Base-by-base conservation (phyloP, 2,113 vertebrate species). In the Gadus macrocephalus region DNA sequence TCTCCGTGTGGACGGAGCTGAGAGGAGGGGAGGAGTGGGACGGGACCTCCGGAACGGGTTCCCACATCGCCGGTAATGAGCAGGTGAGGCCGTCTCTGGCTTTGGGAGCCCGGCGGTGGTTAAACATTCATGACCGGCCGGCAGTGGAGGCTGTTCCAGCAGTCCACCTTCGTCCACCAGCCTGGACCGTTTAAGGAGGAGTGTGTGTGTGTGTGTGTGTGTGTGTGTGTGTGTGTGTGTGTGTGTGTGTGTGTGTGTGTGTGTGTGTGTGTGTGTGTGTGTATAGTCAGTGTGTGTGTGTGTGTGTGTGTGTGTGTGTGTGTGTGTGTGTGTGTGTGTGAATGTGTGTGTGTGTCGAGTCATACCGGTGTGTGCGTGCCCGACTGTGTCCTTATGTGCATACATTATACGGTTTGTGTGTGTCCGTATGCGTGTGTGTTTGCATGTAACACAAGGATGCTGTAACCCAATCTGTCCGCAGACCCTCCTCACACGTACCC, bases 51-150 rank as follows among this genome's bases (percentile, higher is more conserved):
- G 68, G 66, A 22, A 68, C 60, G 25, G 22, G 74, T 62, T 58
- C 70, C 72, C 82, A 64, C 68, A 72, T 80, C 66, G 70, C 78
- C 55, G 53, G 38, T 80, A 78, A 81, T 76, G 82, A 81, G 69
- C 69, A 68, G 11, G 62, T 79, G 81, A 87, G 84, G 80, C 86
- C 68, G 66, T 70, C 62, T 71, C 76, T 81, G 85, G 80, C 82
- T 79, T 72, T 77, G 73, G 82, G 74, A 77, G 70, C 77, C 71
- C 75, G 53, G 61, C 17, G 71, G 64, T 83, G 76, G 63, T 92
- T 77, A 92, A 91, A 91, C 84, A 87, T 92, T 90, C 68, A 92
- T 91, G 77, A 72, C 76, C 74, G 73, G 63, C 82, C 70, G 83
- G 81, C 77, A 87, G 78, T 78, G 85, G 85, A 84, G 63, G 68